Evolutionary conservation across 2,113 vertebrate species (phyloP), one percentile per base, ranked within the genome.

Genomic region (Plecturocebus donacophilus): DNA sequence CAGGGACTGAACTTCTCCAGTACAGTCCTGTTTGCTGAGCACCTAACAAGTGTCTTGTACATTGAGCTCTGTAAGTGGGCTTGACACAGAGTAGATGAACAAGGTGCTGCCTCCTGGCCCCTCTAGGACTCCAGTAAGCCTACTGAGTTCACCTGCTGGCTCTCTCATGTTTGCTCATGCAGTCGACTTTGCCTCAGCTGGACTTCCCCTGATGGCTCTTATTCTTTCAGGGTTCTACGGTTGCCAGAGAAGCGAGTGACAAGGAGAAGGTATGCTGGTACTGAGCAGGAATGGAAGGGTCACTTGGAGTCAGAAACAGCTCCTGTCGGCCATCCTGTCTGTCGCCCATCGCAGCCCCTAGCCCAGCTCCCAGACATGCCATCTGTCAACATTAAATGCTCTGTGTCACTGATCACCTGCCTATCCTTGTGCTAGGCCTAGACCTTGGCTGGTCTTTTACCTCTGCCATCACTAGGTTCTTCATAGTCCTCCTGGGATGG

Each of bases 221-320:
- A 52, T 68, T 87, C 93, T 88, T 93, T 52, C 96, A 99, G 99
- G 99, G 99, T 95, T 99, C 99, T 47, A 99, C 99, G 0, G 99
- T 99, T 85, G 99, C 99, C 54, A 99, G 99, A 98, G 99, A 99
- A 99, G 99, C 99, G 42, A 99, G 99, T 32, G 99, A 99, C 97
- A 99, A 99, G 96, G 99, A 99, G 97, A 99, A 99, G 99, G 99
- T 99, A 98, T 0, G 98, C 75, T 45, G 81, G 71, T 45, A 61
- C 42, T 25, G 73, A 45, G 52, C 76, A n/a, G 5, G 7, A 42
- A 54, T 81, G 82, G 45, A 47, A 21, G 52, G 70, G 90, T 75
- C 7, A 0, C 93, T 77, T 32, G 64, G 77, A 87, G 42, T 61
- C 20, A 17, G 45, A 87, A 66, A 32, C 68, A 27, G 73, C 45